Evolutionary conservation across 2,113 vertebrate genomes (phyloP), one percentile per base, ranked within the genome.

Genomic region (Pygoscelis antarcticus): DNA sequence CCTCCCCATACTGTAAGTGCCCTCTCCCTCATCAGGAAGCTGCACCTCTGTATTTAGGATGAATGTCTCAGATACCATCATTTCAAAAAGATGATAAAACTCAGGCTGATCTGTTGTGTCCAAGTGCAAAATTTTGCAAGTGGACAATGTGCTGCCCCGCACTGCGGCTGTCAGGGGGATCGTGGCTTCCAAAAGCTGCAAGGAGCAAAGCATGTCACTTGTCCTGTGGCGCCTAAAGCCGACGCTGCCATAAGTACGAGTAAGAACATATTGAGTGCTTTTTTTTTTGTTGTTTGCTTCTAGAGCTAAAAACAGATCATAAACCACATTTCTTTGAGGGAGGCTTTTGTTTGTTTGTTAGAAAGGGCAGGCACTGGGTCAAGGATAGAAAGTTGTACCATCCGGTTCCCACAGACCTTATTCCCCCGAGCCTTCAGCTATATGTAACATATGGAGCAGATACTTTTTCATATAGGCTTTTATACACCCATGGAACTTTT

Each of bases 341-440:
- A 85, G 10, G 40, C 21, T 91, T 93, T 85, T 91, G 75, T 91
- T 79, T 92, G 58, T 86, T 89, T 93, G 76, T 70, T 89, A 93
- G 70, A 95, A 93, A 96, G 96, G 95, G 82, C 96, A 97, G 51
- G 68, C 65, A 57, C 13, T 22, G 62, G 96, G 96, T 96, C 95
- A 96, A 49, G 70, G 84, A 74, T 49, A 47, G 34, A 93, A 94
- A 85, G 52, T 26, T 94, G 61, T 18, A 36, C 87, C 96, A 93
- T 91, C 95, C 49, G 40, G 93, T 97, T 96, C 96, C 90, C 96
- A 87, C 52, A 94, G 86, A 44, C 44, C 22, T 52, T 88, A 87
- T 44, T 96, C 89, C 90, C 96, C 26, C 0, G 84, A 94, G 95
- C 36, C 44, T 80, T 91, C 87, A 85, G 62, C 40, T 94, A 2